phyloP scores from a whole-genome alignment of 1,140 invertebrate genomes.

The Pseudobourletiella spinata region DNA sequence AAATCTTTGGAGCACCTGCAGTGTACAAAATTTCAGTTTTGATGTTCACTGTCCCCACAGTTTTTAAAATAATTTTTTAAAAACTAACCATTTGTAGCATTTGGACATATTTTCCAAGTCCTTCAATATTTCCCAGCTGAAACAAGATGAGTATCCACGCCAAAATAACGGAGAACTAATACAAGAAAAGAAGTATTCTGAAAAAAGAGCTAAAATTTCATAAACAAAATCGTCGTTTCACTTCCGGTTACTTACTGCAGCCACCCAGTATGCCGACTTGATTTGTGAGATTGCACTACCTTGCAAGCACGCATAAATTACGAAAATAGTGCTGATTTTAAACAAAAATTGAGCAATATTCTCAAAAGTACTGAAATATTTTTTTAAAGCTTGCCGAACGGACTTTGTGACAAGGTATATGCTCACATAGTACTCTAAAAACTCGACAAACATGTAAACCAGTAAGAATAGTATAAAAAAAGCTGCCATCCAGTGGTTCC shows the following conservation, averaged over 20 bases:
- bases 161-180: conserved; percentile 55
- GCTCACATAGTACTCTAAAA: too few species aligned
- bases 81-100: conserved; percentile 60
- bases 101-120: conserved; percentile 71
- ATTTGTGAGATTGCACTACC: too few species aligned
- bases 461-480: neutral
- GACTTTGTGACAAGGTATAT: too few species aligned
- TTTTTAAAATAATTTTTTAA: neutral
- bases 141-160: conserved; percentile 73
- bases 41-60: too few species aligned
- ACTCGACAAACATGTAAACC: too few species aligned
- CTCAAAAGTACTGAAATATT: neutral
- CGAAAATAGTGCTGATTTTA: neutral
- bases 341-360: neutral
- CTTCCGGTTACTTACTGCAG: conserved; percentile 13
- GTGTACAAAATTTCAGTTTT: neutral
- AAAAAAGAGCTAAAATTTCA: neutral
- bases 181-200: neutral
- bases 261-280: conserved; percentile 9
- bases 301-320: too few species aligned
- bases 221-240: neutral
- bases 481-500: neutral
- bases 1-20: conserved; percentile 58
- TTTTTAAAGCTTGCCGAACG: too few species aligned
- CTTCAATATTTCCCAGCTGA: conserved; percentile 70